Percentiles rank a stretch among this genome's conserved stretches.
Conservation (phyloP, 2,888 invertebrate genomes). For the Lysandra bellargus region DNA sequence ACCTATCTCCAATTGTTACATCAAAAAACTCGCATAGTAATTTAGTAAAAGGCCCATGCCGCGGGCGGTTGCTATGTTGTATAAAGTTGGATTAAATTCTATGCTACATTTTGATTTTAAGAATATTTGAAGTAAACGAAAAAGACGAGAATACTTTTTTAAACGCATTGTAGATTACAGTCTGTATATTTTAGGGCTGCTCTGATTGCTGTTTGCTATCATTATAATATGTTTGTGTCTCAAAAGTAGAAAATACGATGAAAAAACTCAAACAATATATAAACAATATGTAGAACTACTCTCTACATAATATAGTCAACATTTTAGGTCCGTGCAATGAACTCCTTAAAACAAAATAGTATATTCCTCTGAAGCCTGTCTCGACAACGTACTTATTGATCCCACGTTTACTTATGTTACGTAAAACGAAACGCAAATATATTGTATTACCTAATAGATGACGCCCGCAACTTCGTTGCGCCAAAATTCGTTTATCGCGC, state of each 20-base stretch:
- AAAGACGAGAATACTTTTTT: not conserved
- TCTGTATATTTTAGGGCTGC: no score
- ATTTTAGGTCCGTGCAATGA: no score
- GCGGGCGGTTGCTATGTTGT: slow-evolving; percentile 28
- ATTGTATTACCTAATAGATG: no score
- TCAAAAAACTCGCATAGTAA: slow-evolving; percentile 40
- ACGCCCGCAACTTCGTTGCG: no score
- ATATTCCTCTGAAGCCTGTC: not conserved
- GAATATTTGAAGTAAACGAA: not conserved
- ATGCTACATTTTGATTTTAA: slow-evolving; percentile 3
- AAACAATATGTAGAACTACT: no score
- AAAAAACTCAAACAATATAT: no score
- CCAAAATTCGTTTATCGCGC: no score
- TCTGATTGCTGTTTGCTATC: not conserved
- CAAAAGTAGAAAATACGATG: no score
- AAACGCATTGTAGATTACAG: no score
- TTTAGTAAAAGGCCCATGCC: slow-evolving; percentile 7
- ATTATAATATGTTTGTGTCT: not conserved
- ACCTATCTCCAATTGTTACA: slow-evolving; percentile 46
- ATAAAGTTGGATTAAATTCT: not conserved
- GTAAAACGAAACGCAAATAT: not conserved
- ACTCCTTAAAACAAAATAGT: no score
- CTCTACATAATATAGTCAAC: no score
- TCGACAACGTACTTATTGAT: not conserved
- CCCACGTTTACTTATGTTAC: not conserved